Percentiles rank a stretch among this genome's conserved stretches.
These are phyloP conservation scores for Drosophila prolongata DNA, from an alignment of 2,888 invertebrate species.

Conservation along the genomic window DNA sequence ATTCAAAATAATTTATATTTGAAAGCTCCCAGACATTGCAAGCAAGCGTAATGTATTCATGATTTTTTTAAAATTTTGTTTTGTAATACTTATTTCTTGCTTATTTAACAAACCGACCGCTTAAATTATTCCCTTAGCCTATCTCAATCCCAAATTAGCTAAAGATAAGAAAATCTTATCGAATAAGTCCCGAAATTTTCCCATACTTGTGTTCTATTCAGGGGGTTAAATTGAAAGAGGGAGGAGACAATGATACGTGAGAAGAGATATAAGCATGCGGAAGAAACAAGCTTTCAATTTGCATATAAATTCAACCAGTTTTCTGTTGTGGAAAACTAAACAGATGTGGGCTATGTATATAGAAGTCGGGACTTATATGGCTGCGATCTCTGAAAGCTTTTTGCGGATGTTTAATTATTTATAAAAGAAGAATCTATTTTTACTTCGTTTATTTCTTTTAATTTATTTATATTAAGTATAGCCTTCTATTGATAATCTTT, in stretches of 20 bases:
- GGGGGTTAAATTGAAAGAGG: slow-evolving; percentile 29
- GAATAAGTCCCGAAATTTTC: not conserved
- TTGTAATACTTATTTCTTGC: too few species aligned
- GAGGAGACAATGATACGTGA: slow-evolving; percentile 10
- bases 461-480: not conserved
- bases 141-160: too few species aligned
- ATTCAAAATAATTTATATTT: too few species aligned
- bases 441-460: not conserved
- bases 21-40: too few species aligned
- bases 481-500: slow-evolving; percentile 1
- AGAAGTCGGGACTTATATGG: not conserved
- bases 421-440: slow-evolving; percentile 5
- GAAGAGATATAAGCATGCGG: slow-evolving; percentile 40
- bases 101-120: too few species aligned
- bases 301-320: slow-evolving; percentile 19
- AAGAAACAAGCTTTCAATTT: slow-evolving; percentile 35
- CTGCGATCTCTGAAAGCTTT: slow-evolving; percentile 1
- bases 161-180: not conserved
- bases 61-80: too few species aligned
- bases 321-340: not conserved
- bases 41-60: too few species aligned
- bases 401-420: not conserved
- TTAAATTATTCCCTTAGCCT: too few species aligned
- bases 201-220: not conserved
- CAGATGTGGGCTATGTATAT: not conserved